phyloP scores from a whole-genome alignment of 2,888 invertebrate genomes.

The Lissonota sp. region DNA sequence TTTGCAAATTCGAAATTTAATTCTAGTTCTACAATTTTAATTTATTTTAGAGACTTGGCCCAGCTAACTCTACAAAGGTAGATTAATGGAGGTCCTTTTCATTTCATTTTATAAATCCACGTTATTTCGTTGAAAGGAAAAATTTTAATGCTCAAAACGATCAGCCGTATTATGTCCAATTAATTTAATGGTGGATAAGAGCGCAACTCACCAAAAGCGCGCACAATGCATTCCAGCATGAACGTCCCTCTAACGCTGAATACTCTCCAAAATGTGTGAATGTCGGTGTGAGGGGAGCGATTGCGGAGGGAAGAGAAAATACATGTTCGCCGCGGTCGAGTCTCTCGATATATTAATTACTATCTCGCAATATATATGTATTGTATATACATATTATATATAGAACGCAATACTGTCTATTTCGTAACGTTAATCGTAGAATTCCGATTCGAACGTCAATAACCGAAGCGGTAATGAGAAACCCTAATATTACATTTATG shows the following conservation, averaged over 20 bases:
- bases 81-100: too few relatives aligned
- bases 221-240: background rate
- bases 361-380: background rate
- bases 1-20: too few relatives aligned
- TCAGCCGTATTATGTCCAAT: too few relatives aligned
- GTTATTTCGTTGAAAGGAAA: too few relatives aligned
- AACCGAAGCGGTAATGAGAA: slow-evolving; percentile 46
- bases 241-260: too few relatives aligned
- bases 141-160: too few relatives aligned
- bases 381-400: background rate
- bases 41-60: too few relatives aligned
- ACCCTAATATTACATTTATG: slow-evolving; percentile 44
- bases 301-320: slow-evolving; percentile 19
- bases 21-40: too few relatives aligned
- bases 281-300: background rate
- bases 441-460: slow-evolving; percentile 48
- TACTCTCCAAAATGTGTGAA: background rate
- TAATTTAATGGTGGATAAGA: too few relatives aligned
- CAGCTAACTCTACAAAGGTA: too few relatives aligned
- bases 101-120: too few relatives aligned
- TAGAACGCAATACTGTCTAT: slow-evolving; percentile 13
- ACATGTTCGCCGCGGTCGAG: slow-evolving; percentile 1
- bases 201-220: background rate
- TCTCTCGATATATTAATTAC: slow-evolving; percentile 28
- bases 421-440: slow-evolving; percentile 33